Conservation (phyloP, 2,888 invertebrate species). For the Strigamia transsilvanica region DNA sequence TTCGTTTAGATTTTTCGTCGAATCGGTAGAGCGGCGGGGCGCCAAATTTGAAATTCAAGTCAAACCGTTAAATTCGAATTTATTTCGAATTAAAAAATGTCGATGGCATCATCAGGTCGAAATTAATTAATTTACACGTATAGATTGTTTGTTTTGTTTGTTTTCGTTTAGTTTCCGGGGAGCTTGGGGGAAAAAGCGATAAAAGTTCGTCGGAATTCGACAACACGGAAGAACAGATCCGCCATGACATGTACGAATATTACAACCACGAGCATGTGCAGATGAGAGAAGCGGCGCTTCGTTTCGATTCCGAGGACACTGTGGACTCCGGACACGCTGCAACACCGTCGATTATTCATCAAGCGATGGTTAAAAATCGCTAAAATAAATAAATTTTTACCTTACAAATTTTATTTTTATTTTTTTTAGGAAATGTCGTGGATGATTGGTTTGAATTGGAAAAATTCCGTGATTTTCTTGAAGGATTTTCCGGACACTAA, state of each 20-base stretch:
- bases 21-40: too few relatives aligned
- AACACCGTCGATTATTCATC: neutral
- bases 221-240: neutral
- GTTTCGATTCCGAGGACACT: neutral
- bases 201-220: neutral
- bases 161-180: too few relatives aligned
- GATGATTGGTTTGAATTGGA: neutral
- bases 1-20: too few relatives aligned
- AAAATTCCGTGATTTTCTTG: neutral
- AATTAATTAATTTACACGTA: too few relatives aligned
- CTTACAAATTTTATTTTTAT: too few relatives aligned
- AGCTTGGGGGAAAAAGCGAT: too few relatives aligned
- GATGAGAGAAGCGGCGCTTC: neutral
- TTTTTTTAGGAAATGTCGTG: slow-evolving; percentile 16
- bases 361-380: neutral
- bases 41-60: too few relatives aligned
- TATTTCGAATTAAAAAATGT: too few relatives aligned
- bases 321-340: neutral
- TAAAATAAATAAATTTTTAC: too few relatives aligned
- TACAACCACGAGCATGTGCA: neutral
- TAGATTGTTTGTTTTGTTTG: too few relatives aligned
- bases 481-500: slow-evolving; percentile 8
- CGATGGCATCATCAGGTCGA: too few relatives aligned
- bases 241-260: neutral
- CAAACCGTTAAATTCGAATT: too few relatives aligned